A percentile compares a stretch with the other conserved stretches of the same genome.
Conservation (phyloP, 2,113 vertebrate genomes). For the Coptodon rendalli region DNA sequence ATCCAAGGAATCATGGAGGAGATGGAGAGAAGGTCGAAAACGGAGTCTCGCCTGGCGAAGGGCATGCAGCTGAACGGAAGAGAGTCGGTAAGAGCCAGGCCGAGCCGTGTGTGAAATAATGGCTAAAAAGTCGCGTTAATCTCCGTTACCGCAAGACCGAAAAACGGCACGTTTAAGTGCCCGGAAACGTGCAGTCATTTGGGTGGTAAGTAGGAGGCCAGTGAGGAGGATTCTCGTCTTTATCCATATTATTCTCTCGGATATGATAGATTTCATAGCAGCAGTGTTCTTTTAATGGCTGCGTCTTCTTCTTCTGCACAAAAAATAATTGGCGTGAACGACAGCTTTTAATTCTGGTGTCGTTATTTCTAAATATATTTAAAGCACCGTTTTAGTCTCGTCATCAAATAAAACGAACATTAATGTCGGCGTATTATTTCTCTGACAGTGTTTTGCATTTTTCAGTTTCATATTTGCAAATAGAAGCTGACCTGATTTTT, state of each 20-base stretch:
- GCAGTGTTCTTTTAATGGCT: not conserved
- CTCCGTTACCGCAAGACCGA: not conserved
- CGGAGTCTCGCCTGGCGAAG: slow-evolving; percentile 91
- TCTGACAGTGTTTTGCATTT: not conserved
- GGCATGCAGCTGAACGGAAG: slow-evolving; percentile 94
- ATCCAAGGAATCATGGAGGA: slow-evolving; percentile 99
- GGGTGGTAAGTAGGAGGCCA: not conserved
- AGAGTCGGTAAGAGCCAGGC: slow-evolving; percentile 84
- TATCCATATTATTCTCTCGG: not conserved
- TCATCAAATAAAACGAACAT: not conserved
- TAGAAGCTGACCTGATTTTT: not conserved
- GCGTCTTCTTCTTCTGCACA: not conserved
- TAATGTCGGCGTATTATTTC: not conserved
- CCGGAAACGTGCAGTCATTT: not conserved
- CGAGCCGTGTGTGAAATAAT: not conserved
- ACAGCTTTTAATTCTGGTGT: not conserved
- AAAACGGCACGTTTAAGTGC: not conserved
- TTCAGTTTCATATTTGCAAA: not conserved
- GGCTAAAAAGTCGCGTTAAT: not conserved
- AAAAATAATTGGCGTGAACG: not conserved
- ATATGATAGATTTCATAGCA: not conserved
- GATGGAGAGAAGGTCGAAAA: slow-evolving; percentile 97
- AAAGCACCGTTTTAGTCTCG: fast-evolving
- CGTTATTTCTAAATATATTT: not conserved
- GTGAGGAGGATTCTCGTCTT: not conserved